Evolutionary conservation across 2,797 vertebrate species (phyloP), one percentile per base, ranked within the genome.

Genomic region (Salmo trutta): DNA sequence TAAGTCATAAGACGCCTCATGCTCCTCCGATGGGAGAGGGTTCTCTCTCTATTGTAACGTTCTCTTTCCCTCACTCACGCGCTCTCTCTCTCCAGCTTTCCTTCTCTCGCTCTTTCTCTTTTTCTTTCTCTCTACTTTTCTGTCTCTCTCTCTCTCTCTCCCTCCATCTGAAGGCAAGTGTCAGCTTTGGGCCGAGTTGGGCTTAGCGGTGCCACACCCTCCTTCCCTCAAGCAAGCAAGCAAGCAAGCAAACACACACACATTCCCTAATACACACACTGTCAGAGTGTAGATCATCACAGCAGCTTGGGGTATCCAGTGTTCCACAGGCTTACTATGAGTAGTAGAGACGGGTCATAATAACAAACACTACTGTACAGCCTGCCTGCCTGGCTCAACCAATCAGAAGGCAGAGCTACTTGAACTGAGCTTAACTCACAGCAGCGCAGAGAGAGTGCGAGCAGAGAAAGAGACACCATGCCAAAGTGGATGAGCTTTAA

Each of bases 401-500:
- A 73, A 73, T 73, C 71, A 33, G 71, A 27, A 29, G 24, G n/a
- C 52, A 73, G 71, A 56, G 71, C 71, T 47, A 47, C 41, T 53
- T 59, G 71, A 73, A 31, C 52, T 54, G 52, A 56, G 71, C 53
- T 53, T 73, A 31, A 54, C 52, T 56, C 47, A 47, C 10, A 15
- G 29, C 10, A 29, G 29, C 19, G 33, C 54, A 74, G 19, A 47
- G 33, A 67, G 33, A 47, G 73, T 12, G 41, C 62, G 2, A 80
- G 65, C 78, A 77, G 33, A 76, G 53, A 65, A 83, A 76, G 77
- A 66, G 74, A 41, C 71, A 62, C 65, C 24, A 95, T 97, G 94
- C 93, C 94, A 79, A 96, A 95, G 93, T 94, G 95, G 94, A 95
- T 95, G 91, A 93, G 77, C 89, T 95, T 94, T 89, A 93, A 93